Base-by-base conservation (phyloP, 2,888 invertebrate species). In the Psylliodes chrysocephalus region DNA sequence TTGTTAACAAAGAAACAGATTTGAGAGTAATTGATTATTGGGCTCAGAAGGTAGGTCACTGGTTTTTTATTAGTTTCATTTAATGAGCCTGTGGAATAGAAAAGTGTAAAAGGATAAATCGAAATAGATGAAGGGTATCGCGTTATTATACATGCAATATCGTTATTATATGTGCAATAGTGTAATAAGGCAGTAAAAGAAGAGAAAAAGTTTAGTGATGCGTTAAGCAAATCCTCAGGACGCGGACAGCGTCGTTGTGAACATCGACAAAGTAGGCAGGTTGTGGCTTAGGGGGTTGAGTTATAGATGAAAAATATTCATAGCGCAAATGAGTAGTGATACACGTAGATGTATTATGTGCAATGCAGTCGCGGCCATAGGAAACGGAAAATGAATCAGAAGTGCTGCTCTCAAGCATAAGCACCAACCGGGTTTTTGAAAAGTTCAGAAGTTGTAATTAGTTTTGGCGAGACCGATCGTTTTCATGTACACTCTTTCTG, bases 381-480 rank as follows among this genome's bases (percentile, higher is more conserved):
- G 40, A 59, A 49, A 62, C 59, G 54, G 62, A 59, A 70, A 70
- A 67, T 70, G 66, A 72, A 72, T 67, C 68, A 69, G 69, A 69
- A 71, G 69, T 64, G 72, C 60, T 71, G 74, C 78, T 73, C 77
- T 78, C 77, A 76, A 79, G 74, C 71, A 72, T 64, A 67, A 71
- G 75, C 78, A 76, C 74, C 57, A 15, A 17, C 14, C 46, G 46
- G 74, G 75, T 73, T 78, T 79, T 78, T 79, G 72, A 79, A 77
- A 80, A 79, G 77, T 80, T 80, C 70, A 74, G 76, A 80, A 80
- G 78, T 79, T 80, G 78, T 81, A 81, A 81, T 81, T 81, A 80
- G 80, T 80, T 80, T 78, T 78, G 73, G 75, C 71, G 72, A 74
- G 73, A 71, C 72, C 75, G 73, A 72, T 72, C 77, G 73, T 76